Percentiles rank a stretch among this genome's conserved stretches.
phyloP scores from a whole-genome alignment of 1,140 invertebrate genomes.

The Antheraea mylitta region DNA sequence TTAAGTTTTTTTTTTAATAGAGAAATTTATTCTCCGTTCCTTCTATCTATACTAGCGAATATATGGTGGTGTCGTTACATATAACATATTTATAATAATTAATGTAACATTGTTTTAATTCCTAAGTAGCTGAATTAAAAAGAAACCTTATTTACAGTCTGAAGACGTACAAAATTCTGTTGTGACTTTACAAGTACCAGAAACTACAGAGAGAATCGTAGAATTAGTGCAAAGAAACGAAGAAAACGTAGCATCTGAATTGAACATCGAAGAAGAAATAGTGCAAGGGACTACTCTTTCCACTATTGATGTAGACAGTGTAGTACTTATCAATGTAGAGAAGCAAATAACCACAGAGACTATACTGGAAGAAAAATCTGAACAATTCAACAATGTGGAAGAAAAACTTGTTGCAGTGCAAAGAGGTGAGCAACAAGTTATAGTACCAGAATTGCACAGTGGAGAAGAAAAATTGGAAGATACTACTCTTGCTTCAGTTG shows the following conservation, averaged over 20 bases:
- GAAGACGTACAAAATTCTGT: not conserved
- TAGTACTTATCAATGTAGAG: not conserved
- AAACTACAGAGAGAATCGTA: conserved; percentile 1
- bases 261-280: not conserved
- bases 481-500: too few relatives aligned
- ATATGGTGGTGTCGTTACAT: too few relatives aligned
- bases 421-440: too few relatives aligned
- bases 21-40: too few relatives aligned
- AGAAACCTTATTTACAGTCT: not conserved
- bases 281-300: not conserved
- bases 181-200: not conserved
- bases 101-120: not conserved
- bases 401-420: conserved; percentile 5
- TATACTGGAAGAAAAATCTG: not conserved
- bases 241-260: not conserved
- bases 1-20: too few relatives aligned
- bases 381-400: not conserved
- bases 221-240: not conserved
- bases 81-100: too few relatives aligned
- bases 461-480: too few relatives aligned
- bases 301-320: not conserved
- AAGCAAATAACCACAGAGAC: not conserved
- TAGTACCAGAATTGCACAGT: too few relatives aligned
- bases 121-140: not conserved
- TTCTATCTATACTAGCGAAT: too few relatives aligned